phyloP scores from a whole-genome alignment of 2,888 invertebrate species.

The Tineola bisselliella region DNA sequence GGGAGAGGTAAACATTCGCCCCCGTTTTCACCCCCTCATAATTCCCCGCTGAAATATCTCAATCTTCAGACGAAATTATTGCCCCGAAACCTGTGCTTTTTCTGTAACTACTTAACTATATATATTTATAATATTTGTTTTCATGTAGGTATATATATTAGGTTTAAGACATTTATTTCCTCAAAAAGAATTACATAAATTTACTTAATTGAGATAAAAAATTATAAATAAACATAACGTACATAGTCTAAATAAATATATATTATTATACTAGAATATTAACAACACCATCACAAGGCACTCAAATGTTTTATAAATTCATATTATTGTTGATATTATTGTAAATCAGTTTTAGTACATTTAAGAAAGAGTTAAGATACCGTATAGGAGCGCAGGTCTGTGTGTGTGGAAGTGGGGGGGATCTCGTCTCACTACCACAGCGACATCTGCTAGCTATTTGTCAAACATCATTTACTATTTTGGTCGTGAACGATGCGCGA shows the following conservation, averaged over 20 bases:
- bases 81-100: conserved; percentile 17
- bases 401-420: not conserved
- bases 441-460: conserved; percentile 61
- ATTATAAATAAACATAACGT: no score
- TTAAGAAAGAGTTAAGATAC: conserved; percentile 2
- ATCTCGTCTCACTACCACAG: conserved; percentile 18
- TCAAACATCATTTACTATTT: conserved; percentile 62
- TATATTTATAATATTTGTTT: no score
- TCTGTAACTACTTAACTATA: not conserved
- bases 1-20: conserved; percentile 45
- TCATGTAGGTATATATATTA: no score
- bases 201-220: no score
- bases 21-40: conserved; percentile 19
- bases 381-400: not conserved
- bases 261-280: no score
- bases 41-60: conserved; percentile 46
- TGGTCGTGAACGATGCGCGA: conserved; percentile 29
- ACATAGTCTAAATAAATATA: no score
- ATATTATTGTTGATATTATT: no score
- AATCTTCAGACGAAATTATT: conserved; percentile 63
- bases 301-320: no score
- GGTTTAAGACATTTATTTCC: no score
- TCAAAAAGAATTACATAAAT: no score
- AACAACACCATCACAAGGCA: not conserved
- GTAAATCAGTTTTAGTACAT: not conserved